These are phyloP conservation scores for Smutsia temminckii DNA, from an alignment of 2,797 vertebrate species.

Conservation along the genomic window DNA sequence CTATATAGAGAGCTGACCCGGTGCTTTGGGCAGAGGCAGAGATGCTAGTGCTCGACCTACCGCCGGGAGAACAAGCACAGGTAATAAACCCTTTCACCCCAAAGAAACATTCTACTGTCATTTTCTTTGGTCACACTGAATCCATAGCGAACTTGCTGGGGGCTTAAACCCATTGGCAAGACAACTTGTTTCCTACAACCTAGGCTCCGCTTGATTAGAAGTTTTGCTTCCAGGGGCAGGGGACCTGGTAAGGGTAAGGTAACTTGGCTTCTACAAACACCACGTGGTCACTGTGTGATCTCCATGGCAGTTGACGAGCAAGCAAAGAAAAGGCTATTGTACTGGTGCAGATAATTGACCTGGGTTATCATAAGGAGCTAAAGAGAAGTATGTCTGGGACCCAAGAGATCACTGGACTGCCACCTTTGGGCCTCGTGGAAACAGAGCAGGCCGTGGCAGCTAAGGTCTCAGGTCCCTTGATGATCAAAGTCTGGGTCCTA, in stretches of 20 bases:
- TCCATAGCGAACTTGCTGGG: no score
- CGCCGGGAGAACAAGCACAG: no score
- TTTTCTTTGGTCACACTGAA: no score
- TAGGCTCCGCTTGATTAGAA: background rate
- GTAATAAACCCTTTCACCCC: no score
- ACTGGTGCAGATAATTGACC: background rate
- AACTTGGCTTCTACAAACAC: background rate
- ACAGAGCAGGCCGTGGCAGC: background rate
- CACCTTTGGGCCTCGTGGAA: background rate
- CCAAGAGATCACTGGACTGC: background rate
- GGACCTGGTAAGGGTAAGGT: background rate
- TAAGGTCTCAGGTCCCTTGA: background rate
- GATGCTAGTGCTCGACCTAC: no score
- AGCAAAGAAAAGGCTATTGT: background rate
- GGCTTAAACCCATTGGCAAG: no score
- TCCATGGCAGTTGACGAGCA: background rate
- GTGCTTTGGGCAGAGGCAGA: no score
- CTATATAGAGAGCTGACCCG: no score
- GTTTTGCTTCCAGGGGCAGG: background rate
- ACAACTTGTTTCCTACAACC: background rate
- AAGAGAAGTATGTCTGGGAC: background rate
- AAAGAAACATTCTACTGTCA: no score
- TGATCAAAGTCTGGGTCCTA: background rate
- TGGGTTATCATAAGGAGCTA: background rate
- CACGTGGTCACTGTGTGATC: background rate